Conservation (phyloP, 2,797 vertebrate genomes). For the Valencia hispanica region DNA sequence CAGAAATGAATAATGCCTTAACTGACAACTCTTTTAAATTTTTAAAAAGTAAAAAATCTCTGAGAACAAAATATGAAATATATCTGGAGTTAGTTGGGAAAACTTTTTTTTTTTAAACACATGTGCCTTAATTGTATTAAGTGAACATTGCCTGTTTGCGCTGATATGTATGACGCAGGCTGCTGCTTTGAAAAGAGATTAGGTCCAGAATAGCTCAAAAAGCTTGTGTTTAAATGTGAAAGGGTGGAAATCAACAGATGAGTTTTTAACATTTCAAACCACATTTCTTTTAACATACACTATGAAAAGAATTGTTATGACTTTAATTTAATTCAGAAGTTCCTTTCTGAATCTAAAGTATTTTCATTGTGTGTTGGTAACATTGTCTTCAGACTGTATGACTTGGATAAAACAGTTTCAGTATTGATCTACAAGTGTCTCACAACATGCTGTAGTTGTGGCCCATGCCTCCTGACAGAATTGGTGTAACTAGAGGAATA, state of each 20-base stretch:
- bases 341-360: neutral
- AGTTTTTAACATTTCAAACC: neutral
- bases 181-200: constrained; percentile 16
- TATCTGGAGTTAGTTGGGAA: too few species aligned
- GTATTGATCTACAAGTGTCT: neutral
- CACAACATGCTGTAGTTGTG: neutral
- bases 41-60: too few species aligned
- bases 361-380: neutral
- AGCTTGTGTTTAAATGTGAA: neutral
- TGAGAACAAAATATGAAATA: too few species aligned
- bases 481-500: neutral
- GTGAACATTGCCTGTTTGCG: constrained; percentile 16
- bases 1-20: too few species aligned
- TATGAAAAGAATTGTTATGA: neutral
- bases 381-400: neutral
- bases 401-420: neutral
- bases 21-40: too few species aligned
- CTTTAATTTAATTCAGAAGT: neutral
- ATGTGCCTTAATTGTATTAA: constrained; percentile 30
- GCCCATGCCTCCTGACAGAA: neutral
- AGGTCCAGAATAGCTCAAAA: constrained; percentile 12
- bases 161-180: constrained; percentile 8
- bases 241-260: neutral
- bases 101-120: too few species aligned
- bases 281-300: neutral